Percentiles rank a stretch among this genome's conserved stretches.
phyloP scores from a whole-genome alignment of 2,113 vertebrate species.

The Phylloscopus trochiloides region DNA sequence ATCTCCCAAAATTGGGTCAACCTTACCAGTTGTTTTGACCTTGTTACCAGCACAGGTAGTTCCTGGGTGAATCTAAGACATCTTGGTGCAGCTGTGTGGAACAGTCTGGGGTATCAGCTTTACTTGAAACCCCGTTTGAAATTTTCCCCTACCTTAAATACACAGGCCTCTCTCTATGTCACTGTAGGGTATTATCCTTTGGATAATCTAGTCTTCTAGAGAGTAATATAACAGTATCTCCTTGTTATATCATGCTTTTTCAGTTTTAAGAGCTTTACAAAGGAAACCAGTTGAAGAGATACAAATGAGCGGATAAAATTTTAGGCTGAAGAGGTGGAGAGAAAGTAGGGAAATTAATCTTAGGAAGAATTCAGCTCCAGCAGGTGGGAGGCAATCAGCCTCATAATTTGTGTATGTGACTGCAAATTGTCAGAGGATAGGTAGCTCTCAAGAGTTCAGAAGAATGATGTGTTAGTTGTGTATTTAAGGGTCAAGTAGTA shows the following conservation, averaged over 20 bases:
- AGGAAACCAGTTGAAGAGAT: not conserved
- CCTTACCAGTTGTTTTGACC: constrained; percentile 6
- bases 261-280: not conserved
- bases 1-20: constrained; percentile 7
- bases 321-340: constrained; percentile 4
- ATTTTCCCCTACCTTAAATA: not conserved
- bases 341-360: not conserved
- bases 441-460: not conserved
- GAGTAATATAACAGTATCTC: not conserved
- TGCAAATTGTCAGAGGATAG: not conserved
- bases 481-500: not conserved
- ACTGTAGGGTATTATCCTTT: not conserved
- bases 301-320: constrained; percentile 7
- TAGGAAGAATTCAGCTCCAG: not conserved
- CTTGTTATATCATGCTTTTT: not conserved
- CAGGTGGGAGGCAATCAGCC: not conserved
- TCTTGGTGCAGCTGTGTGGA: not conserved
- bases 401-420: not conserved
- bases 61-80: not conserved
- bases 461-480: not conserved
- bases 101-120: not conserved
- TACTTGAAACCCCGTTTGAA: not conserved
- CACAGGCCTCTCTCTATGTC: not conserved
- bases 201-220: not conserved
- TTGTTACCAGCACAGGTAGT: not conserved